Conservation (phyloP, 2,113 vertebrate species). For the Dipodomys ordii region DNA sequence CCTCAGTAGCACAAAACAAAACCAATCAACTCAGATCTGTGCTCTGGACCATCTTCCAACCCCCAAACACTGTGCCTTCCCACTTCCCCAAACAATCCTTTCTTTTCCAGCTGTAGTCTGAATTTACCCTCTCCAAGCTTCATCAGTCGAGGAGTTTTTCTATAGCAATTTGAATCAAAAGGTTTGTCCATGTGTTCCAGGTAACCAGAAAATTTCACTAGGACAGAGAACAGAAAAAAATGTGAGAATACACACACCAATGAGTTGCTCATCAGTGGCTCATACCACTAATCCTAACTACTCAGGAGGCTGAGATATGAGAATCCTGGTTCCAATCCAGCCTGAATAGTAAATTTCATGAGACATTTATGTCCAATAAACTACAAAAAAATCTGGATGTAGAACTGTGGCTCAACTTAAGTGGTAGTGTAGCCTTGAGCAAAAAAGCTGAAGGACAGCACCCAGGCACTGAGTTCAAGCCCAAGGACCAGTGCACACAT, state of each 20-base stretch:
- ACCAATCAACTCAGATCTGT: background rate
- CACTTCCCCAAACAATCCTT: background rate
- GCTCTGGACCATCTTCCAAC: background rate
- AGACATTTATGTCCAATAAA: too few relatives aligned
- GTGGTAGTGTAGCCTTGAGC: too few relatives aligned
- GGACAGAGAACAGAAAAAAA: background rate
- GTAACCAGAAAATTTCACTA: slow-evolving; percentile 94
- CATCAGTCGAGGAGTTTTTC: slow-evolving; percentile 89
- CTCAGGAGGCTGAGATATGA: too few relatives aligned
- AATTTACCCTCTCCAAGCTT: slow-evolving; percentile 94
- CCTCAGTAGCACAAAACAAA: background rate
- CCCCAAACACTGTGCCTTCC: background rate
- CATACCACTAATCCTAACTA: too few relatives aligned
- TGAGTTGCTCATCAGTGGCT: background rate
- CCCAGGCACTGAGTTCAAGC: background rate
- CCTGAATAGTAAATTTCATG: too few relatives aligned
- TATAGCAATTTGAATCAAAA: slow-evolving; percentile 90
- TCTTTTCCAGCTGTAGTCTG: background rate
- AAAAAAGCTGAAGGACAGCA: too few relatives aligned
- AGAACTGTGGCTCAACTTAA: too few relatives aligned
- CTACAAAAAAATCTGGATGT: too few relatives aligned
- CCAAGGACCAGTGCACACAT: background rate
- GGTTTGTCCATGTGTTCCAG: slow-evolving; percentile 90
- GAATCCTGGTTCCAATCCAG: too few relatives aligned
- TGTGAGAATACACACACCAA: background rate